A percentile compares a stretch with the other conserved stretches of the same genome.
These are phyloP conservation scores for Stegostoma tigrinum DNA, from an alignment of 2,113 vertebrate species.

Conservation along the genomic window DNA sequence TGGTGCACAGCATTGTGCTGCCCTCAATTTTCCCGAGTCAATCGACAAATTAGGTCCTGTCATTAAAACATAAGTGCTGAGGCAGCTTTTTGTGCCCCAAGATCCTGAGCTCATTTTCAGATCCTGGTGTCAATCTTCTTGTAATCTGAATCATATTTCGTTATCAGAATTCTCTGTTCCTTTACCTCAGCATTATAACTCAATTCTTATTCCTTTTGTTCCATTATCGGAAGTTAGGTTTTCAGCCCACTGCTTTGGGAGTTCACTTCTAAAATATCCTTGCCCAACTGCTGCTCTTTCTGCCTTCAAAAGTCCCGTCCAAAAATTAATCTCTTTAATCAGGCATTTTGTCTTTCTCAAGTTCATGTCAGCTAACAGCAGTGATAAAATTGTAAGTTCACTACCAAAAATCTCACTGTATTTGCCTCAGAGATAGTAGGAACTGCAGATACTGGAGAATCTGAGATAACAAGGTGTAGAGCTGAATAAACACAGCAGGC, in stretches of 20 bases:
- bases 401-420: not conserved
- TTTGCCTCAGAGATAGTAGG: no score
- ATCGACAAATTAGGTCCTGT: not conserved
- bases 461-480: no score
- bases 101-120: not conserved
- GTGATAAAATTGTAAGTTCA: not conserved
- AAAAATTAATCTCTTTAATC: not conserved
- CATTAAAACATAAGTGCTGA: not conserved
- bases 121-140: not conserved
- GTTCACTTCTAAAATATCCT: not conserved
- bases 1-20: no score
- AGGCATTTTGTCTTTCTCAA: not conserved
- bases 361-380: not conserved
- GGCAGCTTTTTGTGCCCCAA: not conserved
- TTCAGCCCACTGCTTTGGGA: not conserved
- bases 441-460: no score
- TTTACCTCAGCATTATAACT: not conserved
- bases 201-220: not conserved
- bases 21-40: not conserved
- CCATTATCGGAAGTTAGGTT: not conserved
- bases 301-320: not conserved
- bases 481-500: no score
- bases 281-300: not conserved
- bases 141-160: not conserved
- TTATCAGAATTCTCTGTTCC: not conserved